Conservation (phyloP, 1,140 invertebrate genomes). For the Drosophila pachea region DNA sequence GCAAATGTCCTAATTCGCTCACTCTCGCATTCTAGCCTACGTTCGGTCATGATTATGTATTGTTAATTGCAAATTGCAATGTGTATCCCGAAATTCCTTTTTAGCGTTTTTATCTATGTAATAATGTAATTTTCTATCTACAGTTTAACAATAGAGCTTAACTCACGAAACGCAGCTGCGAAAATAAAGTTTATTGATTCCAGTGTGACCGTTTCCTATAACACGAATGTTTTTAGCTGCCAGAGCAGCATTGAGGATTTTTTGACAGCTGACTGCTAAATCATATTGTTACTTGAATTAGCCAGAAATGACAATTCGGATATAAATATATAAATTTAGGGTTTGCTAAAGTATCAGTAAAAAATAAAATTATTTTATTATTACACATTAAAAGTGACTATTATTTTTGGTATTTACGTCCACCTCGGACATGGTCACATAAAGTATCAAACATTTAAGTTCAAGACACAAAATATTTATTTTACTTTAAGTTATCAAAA, state of each 20-base stretch:
- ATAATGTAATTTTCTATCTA: conserved; percentile 44
- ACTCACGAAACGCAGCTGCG: conserved; percentile 30
- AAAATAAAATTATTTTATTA: too few relatives aligned
- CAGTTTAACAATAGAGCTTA: conserved; percentile 26
- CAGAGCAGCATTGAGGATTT: background rate
- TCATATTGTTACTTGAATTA: too few relatives aligned
- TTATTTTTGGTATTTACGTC: too few relatives aligned
- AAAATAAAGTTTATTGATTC: conserved; percentile 45
- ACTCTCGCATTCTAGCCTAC: conserved; percentile 80
- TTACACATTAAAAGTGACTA: too few relatives aligned
- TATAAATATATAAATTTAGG: too few relatives aligned
- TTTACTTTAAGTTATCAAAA: too few relatives aligned
- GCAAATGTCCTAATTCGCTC: conserved; percentile 85
- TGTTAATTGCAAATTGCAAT: background rate
- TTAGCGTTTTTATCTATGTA: conserved; percentile 18
- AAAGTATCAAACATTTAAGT: too few relatives aligned
- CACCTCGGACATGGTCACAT: too few relatives aligned
- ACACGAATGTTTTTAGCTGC: too few relatives aligned
- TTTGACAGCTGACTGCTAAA: background rate
- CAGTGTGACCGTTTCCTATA: conserved; percentile 20
- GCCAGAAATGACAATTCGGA: too few relatives aligned
- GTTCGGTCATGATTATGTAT: conserved; percentile 44
- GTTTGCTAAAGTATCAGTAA: too few relatives aligned
- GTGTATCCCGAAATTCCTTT: conserved; percentile 4
- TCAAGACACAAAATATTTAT: too few relatives aligned